Evolutionary conservation across 1,140 invertebrate genomes (phyloP).

Genomic region (Macrobrachium nipponense): DNA sequence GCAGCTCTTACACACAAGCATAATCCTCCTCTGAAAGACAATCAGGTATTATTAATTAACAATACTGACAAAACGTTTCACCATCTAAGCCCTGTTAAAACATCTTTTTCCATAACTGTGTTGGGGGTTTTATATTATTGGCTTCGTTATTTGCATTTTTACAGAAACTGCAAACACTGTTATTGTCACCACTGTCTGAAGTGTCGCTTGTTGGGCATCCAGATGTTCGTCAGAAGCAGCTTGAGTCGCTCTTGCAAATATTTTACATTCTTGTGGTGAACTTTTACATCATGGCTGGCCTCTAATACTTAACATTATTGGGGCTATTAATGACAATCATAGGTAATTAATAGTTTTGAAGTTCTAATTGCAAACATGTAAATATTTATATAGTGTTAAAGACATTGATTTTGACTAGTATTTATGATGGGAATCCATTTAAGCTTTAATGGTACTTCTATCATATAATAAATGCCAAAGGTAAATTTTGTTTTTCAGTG

Average conservation of each 20-base stretch:
- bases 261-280: conserved; percentile 93
- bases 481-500: conserved; percentile 72
- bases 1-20: conserved; percentile 91
- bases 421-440: not conserved
- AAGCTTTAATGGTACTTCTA: not conserved
- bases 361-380: not conserved
- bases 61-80: not conserved
- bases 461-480: not conserved
- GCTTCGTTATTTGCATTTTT: conserved; percentile 34
- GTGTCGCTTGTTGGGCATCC: conserved; percentile 88
- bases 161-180: conserved; percentile 80
- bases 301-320: conserved; percentile 92
- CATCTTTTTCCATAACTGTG: not conserved
- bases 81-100: not conserved
- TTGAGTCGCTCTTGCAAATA: conserved; percentile 94
- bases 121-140: conserved; percentile 19
- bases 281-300: conserved; percentile 94
- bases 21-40: conserved; percentile 84
- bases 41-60: conserved; percentile 74
- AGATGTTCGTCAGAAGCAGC: conserved; percentile 93
- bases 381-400: no score
- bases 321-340: conserved; percentile 91
- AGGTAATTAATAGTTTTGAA: conserved; percentile 74
- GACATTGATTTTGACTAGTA: no score
- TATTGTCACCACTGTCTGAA: conserved; percentile 90